Percentiles rank a stretch among this genome's conserved stretches.
These are phyloP conservation scores for Platygyra sinensis DNA, from an alignment of 64 coral and sea anemone species.

Conservation along the genomic window DNA sequence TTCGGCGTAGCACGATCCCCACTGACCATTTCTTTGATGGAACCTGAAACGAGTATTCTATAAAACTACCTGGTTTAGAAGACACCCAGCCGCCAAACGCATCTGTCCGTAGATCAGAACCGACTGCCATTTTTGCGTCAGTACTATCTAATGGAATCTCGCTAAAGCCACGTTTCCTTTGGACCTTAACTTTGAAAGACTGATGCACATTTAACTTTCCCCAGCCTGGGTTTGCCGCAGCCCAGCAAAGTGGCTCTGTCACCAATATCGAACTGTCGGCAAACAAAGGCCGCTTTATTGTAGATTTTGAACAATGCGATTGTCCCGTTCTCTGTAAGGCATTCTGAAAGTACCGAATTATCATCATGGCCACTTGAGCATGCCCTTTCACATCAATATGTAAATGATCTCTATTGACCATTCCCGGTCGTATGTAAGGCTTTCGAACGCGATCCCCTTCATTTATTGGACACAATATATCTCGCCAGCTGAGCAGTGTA, in stretches of 20 bases:
- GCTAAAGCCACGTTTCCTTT: neutral
- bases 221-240: conserved; percentile 9
- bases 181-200: conserved; percentile 4
- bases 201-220: conserved; percentile 3
- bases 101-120: neutral
- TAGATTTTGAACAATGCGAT: neutral
- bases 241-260: conserved; percentile 26
- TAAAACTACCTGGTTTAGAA: neutral
- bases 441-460: neutral
- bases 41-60: conserved; percentile 14
- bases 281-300: neutral
- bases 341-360: conserved; percentile 34
- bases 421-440: neutral
- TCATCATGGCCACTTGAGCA: conserved; percentile 29
- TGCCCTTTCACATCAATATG: conserved; percentile 41
- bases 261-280: neutral
- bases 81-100: conserved; percentile 43
- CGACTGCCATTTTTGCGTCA: neutral
- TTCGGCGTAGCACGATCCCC: conserved; percentile 3
- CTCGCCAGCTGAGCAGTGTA: conserved; percentile 1
- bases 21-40: neutral
- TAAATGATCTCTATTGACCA: conserved; percentile 17
- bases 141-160: neutral
- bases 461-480: conserved; percentile 19
- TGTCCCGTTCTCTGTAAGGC: neutral